Evolutionary conservation across 2,797 vertebrate genomes (phyloP), one percentile per base, ranked within the genome.

Genomic region (Gambusia yucatana): DNA sequence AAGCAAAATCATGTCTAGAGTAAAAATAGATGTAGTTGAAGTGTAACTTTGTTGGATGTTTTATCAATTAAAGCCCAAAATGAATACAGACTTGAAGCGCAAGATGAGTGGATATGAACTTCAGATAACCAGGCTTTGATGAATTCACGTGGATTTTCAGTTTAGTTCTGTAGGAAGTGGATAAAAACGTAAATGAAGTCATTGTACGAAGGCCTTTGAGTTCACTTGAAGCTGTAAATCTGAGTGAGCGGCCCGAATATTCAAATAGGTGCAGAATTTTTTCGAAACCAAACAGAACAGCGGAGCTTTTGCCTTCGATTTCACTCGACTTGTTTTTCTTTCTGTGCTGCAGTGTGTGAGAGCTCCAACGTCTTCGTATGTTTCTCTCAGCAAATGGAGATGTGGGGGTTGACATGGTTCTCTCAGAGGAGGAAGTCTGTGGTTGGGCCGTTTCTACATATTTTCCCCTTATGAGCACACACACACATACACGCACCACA

Each of bases 381-480:
- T 82, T 87, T 76, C 80, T 72, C 50, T 89, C 16, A 78, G 88
- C 88, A 86, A 89, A 85, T 92, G 93, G 92, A 71, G 67, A 94
- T 94, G 93, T 94, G 93, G 91, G 89, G 93, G 93, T 94, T 95
- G 94, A 94, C 93, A 84, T 93, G 93, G 93, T 87, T 92, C 89
- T 93, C 95, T 91, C 96, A 93, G 96, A 98, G 97, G 96, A 98
- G 97, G 97, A 98, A 97, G 96, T 96, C 87, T 95, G 97, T 97
- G 97, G 97, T 97, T 93, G 95, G 96, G 96, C 96, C 90, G 95
- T 97, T 97, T 96, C 92, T 95, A 94, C 95, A 94, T 90, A 93
- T 96, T 95, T 92, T 96, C 93, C 93, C 84, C 90, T 90, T 71
- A 44, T 71, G 67, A 71, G 14, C 67, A 69, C 41, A 69, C 82